Conservation (phyloP, 2,113 vertebrate species). For the Ciconia stormi region DNA sequence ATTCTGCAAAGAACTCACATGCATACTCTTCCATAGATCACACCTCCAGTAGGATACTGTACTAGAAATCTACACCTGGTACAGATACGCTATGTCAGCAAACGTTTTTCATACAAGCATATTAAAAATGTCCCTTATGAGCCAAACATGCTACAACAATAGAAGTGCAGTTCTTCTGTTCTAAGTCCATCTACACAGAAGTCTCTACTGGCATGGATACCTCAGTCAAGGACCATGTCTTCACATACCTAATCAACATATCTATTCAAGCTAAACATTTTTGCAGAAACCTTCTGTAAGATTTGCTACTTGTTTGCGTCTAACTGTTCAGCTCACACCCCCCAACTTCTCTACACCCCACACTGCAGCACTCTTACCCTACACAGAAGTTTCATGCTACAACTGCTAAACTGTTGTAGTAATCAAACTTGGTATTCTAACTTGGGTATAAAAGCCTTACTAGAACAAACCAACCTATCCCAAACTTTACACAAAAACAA, state of each 20-base stretch:
- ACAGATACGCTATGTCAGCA: background rate
- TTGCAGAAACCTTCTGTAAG: background rate
- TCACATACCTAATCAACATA: background rate
- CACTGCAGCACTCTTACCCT: background rate
- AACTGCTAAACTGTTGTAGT: background rate
- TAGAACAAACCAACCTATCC: background rate
- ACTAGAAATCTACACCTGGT: background rate
- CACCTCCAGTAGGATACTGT: background rate
- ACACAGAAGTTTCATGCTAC: background rate
- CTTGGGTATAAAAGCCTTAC: background rate
- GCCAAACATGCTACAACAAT: background rate
- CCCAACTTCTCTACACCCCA: background rate
- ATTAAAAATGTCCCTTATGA: background rate
- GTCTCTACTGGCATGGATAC: background rate
- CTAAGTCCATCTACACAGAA: background rate
- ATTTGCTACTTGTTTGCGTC: background rate
- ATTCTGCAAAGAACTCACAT: background rate
- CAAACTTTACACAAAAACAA: background rate
- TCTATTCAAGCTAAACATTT: background rate
- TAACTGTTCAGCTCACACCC: background rate
- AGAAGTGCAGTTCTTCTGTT: background rate
- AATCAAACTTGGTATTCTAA: too few relatives aligned
- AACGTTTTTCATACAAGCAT: background rate
- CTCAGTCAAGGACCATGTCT: background rate
- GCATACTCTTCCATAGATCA: background rate